phyloP scores from a whole-genome alignment of 2,113 vertebrate species.

The Daubentonia madagascariensis region DNA sequence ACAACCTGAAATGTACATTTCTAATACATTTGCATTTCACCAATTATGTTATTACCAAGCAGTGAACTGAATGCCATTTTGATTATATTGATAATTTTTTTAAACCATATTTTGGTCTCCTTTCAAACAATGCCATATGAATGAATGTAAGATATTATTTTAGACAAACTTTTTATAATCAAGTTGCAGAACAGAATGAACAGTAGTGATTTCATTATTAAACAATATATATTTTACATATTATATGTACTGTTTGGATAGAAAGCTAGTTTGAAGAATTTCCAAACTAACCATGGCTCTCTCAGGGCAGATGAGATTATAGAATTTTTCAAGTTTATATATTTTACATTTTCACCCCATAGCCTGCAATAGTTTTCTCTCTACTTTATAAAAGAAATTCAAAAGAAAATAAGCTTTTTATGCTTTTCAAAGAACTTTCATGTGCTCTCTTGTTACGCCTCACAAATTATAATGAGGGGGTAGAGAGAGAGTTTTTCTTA shows the following conservation, averaged over 20 bases:
- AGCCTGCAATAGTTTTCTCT: neutral
- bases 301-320: neutral
- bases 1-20: neutral
- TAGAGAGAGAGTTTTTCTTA: neutral
- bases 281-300: neutral
- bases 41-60: neutral
- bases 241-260: neutral
- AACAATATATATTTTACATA: neutral
- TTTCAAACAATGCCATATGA: conserved; percentile 15
- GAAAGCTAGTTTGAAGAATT: neutral
- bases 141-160: neutral
- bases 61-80: neutral
- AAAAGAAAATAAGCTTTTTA: neutral
- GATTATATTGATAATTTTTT: neutral
- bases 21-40: neutral
- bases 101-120: neutral
- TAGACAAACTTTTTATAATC: neutral
- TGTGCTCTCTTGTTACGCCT: neutral
- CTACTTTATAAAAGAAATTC: neutral
- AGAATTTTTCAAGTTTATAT: neutral
- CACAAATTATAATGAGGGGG: neutral
- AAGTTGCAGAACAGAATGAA: neutral
- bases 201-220: neutral
- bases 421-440: neutral
- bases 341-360: neutral